Evolutionary conservation across 2,797 vertebrate species (phyloP), one percentile per base, ranked within the genome.

Genomic region (Hylomyscus alleni): DNA sequence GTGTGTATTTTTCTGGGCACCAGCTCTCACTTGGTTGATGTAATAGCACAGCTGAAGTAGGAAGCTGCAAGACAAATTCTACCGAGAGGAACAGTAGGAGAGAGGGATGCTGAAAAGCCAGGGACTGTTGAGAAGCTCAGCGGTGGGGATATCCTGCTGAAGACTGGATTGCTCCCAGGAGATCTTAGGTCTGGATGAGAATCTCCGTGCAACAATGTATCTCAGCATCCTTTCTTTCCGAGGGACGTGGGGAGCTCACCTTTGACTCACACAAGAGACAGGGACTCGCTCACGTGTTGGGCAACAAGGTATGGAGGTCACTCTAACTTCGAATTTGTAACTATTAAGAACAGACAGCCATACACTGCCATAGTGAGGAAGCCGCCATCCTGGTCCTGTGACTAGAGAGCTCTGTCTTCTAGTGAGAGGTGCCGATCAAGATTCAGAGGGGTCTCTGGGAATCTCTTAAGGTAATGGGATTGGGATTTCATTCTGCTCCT

Each of bases 1-100:
- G 98, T 98, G 98, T 90, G 92, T 94, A 89, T 93, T 96, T 98
- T 97, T 98, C 89, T 98, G 93, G 97, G 98, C 98, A 98, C 97
- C 98, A 98, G 98, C 97, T 89, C 97, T 98, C 93, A 89, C 97
- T 97, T 98, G 98, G 98, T 98, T 98, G 98, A 98, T 98, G 98
- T 98, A 98, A 83, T 31, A 98, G 98, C 98, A 98, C 98, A 98
- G 98, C 97, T 98, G 98, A 98, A 34, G 97, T 97, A 98, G 93
- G 90, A 97, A 98, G 97, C 98, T 98, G 97, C 97, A 97, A 96
- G 98, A 98, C 98, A 87, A 67, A 85, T 95, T 0, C 4, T 93
- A 81, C 95, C 92, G 54, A 97, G 54, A 44, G 98, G 98, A 98
- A 98, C 98, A 98, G 97, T 0, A 96, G 89, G 89, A 93, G 93